phyloP scores from a whole-genome alignment of 2,797 vertebrate genomes.

The Anableps anableps region DNA sequence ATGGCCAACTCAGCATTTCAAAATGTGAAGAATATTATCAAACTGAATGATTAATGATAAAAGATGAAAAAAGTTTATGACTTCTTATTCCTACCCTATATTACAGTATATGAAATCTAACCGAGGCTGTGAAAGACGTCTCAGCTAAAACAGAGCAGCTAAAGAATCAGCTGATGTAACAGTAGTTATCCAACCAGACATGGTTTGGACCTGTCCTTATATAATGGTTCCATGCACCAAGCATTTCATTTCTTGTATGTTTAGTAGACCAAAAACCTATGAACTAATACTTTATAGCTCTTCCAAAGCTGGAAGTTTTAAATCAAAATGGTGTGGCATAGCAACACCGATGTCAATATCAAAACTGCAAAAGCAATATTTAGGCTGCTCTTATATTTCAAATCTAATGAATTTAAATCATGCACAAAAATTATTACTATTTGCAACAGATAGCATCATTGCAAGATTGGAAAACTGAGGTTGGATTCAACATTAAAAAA shows the following conservation, averaged over 20 bases:
- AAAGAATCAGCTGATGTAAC: background rate
- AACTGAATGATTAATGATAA: constrained; percentile 52
- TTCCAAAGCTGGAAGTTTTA: background rate
- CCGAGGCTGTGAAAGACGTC: background rate
- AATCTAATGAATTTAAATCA: background rate
- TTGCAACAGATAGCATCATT: background rate
- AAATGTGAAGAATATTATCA: constrained; percentile 59
- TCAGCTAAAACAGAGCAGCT: background rate
- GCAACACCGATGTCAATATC: background rate
- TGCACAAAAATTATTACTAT: background rate
- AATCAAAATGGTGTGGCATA: background rate
- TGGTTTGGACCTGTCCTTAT: background rate
- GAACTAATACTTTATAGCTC: background rate
- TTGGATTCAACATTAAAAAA: background rate
- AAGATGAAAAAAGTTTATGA: constrained; percentile 35
- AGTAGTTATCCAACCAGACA: background rate
- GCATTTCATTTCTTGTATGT: no score
- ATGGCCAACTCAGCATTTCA: constrained; percentile 41
- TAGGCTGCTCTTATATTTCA: background rate
- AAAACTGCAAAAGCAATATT: background rate
- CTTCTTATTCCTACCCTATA: background rate
- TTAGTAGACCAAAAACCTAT: no score
- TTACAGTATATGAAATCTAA: background rate
- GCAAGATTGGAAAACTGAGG: background rate
- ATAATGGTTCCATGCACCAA: background rate